These are phyloP conservation scores for Panthera tigris DNA, from an alignment of 2,113 vertebrate genomes.

Conservation along the genomic window DNA sequence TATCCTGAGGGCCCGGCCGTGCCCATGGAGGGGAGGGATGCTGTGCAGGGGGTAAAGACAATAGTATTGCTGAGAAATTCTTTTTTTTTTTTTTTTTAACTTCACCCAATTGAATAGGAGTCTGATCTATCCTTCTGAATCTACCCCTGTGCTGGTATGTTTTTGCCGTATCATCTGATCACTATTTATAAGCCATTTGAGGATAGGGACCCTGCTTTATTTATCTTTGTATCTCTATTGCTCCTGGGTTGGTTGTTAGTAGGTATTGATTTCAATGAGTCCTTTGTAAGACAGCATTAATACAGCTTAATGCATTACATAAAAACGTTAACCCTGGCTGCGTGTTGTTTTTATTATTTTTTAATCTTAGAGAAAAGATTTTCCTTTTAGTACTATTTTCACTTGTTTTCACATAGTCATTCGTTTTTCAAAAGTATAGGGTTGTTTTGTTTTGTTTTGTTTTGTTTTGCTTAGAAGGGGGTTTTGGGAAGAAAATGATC, in stretches of 20 bases:
- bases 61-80: not conserved
- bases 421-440: not conserved
- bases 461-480: not conserved
- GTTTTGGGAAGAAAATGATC: not conserved
- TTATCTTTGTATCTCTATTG: not conserved
- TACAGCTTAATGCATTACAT: not conserved
- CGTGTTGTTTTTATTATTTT: not conserved
- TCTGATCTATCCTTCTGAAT: not conserved
- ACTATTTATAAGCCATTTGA: not conserved
- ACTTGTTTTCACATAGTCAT: not conserved
- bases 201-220: not conserved
- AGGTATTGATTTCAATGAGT: not conserved
- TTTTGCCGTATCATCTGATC: not conserved
- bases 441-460: not conserved
- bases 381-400: not conserved
- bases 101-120: not conserved
- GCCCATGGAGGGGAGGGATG: accelerated
- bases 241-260: not conserved
- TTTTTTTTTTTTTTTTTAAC: not conserved
- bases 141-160: not conserved
- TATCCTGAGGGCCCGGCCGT: accelerated
- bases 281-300: not conserved
- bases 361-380: not conserved
- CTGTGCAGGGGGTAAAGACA: not conserved
- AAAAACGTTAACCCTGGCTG: not conserved